These are phyloP conservation scores for Pandemis cinnamomeana DNA, from an alignment of 2,888 invertebrate species.

Conservation along the genomic window DNA sequence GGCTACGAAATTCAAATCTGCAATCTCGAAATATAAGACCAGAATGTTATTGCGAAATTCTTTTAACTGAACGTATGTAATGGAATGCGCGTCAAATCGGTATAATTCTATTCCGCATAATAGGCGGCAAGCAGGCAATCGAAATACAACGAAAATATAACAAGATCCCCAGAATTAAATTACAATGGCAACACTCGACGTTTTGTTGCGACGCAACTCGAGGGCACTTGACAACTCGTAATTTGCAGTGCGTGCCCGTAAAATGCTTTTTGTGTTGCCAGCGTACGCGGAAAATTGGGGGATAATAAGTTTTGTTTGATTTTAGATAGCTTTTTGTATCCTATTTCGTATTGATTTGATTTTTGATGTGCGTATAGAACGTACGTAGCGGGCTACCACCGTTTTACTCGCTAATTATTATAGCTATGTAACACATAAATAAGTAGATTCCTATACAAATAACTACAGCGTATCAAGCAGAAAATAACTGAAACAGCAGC, in stretches of 20 bases:
- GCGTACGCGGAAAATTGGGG: slow-evolving; percentile 7
- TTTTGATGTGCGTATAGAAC: background rate
- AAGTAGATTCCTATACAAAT: no score
- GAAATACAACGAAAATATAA: background rate
- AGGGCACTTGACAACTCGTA: slow-evolving; percentile 10
- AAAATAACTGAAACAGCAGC: no score
- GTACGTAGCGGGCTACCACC: no score
- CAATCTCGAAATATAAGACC: no score
- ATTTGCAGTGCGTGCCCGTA: slow-evolving; percentile 25
- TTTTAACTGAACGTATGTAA: no score
- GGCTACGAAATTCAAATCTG: no score
- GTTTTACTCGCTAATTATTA: no score
- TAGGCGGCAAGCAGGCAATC: background rate
- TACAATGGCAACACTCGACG: background rate
- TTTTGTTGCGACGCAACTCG: background rate
- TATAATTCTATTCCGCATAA: background rate
- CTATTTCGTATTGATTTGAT: background rate
- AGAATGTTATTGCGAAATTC: no score
- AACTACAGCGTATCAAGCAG: no score
- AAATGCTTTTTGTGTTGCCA: slow-evolving; percentile 9
- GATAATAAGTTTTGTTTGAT: background rate
- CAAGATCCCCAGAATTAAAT: slow-evolving; percentile 5
- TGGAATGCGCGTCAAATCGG: no score
- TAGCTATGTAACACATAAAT: no score
- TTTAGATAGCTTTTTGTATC: slow-evolving; percentile 1